Evolutionary conservation across 1,140 invertebrate genomes (phyloP), one percentile per base, ranked within the genome.

Genomic region (Diuraphis noxia): DNA sequence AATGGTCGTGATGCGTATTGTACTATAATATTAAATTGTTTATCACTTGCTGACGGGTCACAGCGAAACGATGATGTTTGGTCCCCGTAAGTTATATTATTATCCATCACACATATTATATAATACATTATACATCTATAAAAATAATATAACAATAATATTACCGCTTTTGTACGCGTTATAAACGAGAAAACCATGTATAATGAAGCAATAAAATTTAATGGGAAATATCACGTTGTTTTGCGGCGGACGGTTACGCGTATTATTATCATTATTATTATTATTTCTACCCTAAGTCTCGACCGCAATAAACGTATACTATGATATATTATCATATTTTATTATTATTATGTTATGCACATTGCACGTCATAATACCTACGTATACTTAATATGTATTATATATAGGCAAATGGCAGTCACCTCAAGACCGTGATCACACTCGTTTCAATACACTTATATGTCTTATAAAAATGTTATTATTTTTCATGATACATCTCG

Each of bases 141-240:
- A 19, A n/a, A 72, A n/a, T n/a, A 63, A 72, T 72, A 19, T 72
- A 72, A n/a, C 17, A 63, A 72, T 72, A 72, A n/a, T 49, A 49
- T 49, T n/a, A 72, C 30, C 56, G 30, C n/a, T 72, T n/a, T 21
- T 38, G 34, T 38, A 38, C 9, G 4, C 30, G 40, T 84, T 81
- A 40, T 40, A n/a, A 38, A 84, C 30, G 82, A 43, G 82, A 84
- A 84, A 43, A 84, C 41, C 82, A 8, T 0, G n/a, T 84, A 84
- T 84, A 84, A 84, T 84, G 30, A 43, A 13, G 82, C 82, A 43
- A 84, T 84, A 84, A 84, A 84, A 84, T 84, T 84, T 43, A 43
- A 84, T 43, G 82, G 82, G 41, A 84, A 43, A 43, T 84, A 84
- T 84, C 30, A 41, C n/a, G 30, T 84, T 84, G 77, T 72, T n/a